Base-by-base conservation (phyloP, 2,888 invertebrate genomes). In the Biston betularia region DNA sequence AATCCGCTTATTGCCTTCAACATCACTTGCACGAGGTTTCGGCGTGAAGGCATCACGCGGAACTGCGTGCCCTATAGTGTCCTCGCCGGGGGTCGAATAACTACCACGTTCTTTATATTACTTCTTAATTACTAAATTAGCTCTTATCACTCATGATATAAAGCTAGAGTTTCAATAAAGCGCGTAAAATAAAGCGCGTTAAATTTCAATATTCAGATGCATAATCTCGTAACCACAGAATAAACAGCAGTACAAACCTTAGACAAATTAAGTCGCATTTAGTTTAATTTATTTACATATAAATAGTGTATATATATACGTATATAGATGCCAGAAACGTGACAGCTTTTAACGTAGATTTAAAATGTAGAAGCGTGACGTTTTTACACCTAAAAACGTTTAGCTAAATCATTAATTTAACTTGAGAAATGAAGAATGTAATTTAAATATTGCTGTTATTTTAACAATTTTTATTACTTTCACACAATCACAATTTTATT, bases 41-140 rank as follows among this genome's bases (percentile, higher is more conserved):
- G 7, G 24, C 58, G 12, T 76, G 76, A 56, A 57, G 12, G 58
- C 67, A 58, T 68, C 67, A 82, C 73, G 76, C 87, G 87, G 87
- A 87, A 87, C 82, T 63, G 63, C 74, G 72, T 76, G 69, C 64
- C 48, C 54, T 56, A 59, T 48, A 48, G 67, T 73, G 83, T 77
- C 85, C 85, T 75, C 78, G 46, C 33, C 67, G 82, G 85, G 79
- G 87, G 87, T 64, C 72, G 46, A 34, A n/a, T 49, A 40, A 52
- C 60, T 15, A 15, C 12, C 50, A 49, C 68, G 50, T 56, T 68
- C 57, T 38, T 65, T 69, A 12, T 58, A 48, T 24, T 42, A 50
- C 70, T 67, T 56, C 68, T 70, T 70, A 65, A 70, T 69, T 60
- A 65, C 45, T 49, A 10, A 63, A 71, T 67, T 60, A 60, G 42